A percentile compares a stretch with the other conserved stretches of the same genome.
Evolutionary conservation across 2,113 vertebrate species (phyloP).

Genomic region (Pelecanoides urinatrix): DNA sequence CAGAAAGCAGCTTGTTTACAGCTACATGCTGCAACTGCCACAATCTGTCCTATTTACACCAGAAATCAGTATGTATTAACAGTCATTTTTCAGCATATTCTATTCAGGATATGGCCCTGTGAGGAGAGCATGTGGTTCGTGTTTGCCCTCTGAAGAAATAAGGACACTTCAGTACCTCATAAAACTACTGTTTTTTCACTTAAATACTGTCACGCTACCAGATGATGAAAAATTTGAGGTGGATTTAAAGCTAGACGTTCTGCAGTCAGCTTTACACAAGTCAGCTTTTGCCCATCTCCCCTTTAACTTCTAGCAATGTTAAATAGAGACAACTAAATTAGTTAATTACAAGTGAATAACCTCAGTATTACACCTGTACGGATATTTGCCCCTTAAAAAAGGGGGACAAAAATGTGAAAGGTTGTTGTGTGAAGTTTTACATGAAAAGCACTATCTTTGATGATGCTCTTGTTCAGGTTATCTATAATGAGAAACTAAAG

Average conservation of each 20-base stretch:
- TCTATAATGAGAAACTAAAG: not conserved
- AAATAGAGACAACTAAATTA: not conserved
- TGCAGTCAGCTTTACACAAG: not conserved
- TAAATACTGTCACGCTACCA: not conserved
- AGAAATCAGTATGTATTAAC: not conserved
- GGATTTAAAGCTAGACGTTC: not conserved
- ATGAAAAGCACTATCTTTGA: not conserved
- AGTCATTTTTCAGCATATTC: not conserved
- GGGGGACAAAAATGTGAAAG: not conserved
- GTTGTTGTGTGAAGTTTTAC: not conserved
- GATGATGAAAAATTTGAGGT: not conserved
- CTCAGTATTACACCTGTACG: not conserved
- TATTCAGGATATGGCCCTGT: not conserved
- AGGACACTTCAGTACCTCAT: not conserved
- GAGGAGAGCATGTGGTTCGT: not conserved
- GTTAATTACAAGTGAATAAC: not conserved
- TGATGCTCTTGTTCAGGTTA: not conserved
- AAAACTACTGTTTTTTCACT: not conserved
- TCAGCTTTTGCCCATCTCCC: not conserved
- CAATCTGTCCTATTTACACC: conserved; percentile 31
- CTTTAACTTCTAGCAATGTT: not conserved
- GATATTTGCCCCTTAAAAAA: not conserved
- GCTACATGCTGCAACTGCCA: not conserved
- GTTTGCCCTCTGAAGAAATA: not conserved
- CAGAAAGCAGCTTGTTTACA: conserved; percentile 30